phyloP scores from a whole-genome alignment of 2,797 vertebrate genomes.

The Danio jaintianensis region DNA sequence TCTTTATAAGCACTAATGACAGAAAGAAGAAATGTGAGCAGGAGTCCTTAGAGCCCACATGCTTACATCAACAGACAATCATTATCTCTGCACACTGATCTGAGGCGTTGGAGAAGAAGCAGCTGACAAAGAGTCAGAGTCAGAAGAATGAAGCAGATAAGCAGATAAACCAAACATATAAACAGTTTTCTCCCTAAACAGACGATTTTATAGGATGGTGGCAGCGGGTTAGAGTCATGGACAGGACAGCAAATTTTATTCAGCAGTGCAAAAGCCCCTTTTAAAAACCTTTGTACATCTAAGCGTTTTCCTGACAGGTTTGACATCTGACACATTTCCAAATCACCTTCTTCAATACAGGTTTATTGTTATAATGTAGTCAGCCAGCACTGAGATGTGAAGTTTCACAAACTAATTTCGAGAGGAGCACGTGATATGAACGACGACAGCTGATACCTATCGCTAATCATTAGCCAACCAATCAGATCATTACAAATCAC shows the following conservation, averaged over 20 bases:
- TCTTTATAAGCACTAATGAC: background rate
- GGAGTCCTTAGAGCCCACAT: background rate
- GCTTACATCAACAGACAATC: constrained; percentile 49
- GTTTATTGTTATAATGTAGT: background rate
- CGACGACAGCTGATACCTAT: no score
- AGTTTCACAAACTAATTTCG: no score
- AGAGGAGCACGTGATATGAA: no score
- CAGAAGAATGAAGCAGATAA: constrained; percentile 56
- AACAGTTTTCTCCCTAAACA: background rate
- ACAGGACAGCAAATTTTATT: constrained; percentile 21
- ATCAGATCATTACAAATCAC: no score
- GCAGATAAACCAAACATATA: background rate
- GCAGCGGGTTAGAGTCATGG: background rate
- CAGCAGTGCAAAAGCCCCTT: background rate
- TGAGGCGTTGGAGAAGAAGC: constrained; percentile 48
- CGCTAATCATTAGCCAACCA: no score
- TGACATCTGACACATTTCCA: constrained; percentile 28
- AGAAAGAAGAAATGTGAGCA: constrained; percentile 13
- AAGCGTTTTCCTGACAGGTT: constrained; percentile 33
- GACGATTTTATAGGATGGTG: background rate
- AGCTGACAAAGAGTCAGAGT: background rate
- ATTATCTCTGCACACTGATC: constrained; percentile 58
- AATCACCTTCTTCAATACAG: constrained; percentile 5
- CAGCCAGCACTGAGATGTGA: background rate
- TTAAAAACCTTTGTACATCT: background rate